These are phyloP conservation scores for Acleris laterana DNA, from an alignment of 2,888 invertebrate species.

Conservation along the genomic window DNA sequence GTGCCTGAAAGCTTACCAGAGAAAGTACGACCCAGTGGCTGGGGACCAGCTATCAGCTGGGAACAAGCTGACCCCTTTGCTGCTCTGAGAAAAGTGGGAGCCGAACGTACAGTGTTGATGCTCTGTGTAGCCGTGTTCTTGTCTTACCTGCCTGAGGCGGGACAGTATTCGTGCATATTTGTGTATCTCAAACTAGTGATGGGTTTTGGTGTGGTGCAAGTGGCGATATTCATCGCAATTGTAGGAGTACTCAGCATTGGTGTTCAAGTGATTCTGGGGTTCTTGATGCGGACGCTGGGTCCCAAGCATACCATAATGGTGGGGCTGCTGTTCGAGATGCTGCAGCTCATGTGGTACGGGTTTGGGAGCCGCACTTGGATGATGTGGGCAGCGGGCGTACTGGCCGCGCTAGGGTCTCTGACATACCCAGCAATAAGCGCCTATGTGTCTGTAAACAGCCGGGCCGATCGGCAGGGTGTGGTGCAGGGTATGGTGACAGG, in stretches of 20 bases:
- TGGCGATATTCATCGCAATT: slow-evolving; percentile 98
- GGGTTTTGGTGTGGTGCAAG: slow-evolving; percentile 97
- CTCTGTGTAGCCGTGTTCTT: slow-evolving; percentile 98
- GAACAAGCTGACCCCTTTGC: slow-evolving; percentile 99
- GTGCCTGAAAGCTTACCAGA: slow-evolving; percentile 99
- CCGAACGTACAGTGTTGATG: slow-evolving; percentile 97
- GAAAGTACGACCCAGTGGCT: slow-evolving; percentile 90
- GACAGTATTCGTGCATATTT: slow-evolving; percentile 99
- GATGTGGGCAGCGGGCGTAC: slow-evolving; percentile 99
- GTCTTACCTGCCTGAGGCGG: slow-evolving; percentile 98
- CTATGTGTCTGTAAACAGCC: slow-evolving; percentile 98
- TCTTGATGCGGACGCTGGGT: slow-evolving; percentile 93
- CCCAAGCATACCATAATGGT: slow-evolving; percentile 99
- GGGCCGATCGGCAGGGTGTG: slow-evolving; percentile 98
- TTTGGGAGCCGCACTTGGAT: slow-evolving; percentile 98
- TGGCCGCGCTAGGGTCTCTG: slow-evolving; percentile 97
- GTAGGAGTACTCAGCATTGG: slow-evolving; percentile 98
- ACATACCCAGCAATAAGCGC: slow-evolving; percentile 99
- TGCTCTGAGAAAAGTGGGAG: slow-evolving; percentile 95
- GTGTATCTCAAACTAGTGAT: slow-evolving; percentile 99
- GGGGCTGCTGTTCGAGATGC: slow-evolving; percentile 97
- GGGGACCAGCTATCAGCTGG: slow-evolving; percentile 96
- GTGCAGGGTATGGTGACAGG: slow-evolving; percentile 99
- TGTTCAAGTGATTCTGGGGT: slow-evolving; percentile 94
- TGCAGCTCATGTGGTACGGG: slow-evolving; percentile 98